These are phyloP conservation scores for Sialia sialis DNA, from an alignment of 2,113 vertebrate genomes.

Conservation along the genomic window DNA sequence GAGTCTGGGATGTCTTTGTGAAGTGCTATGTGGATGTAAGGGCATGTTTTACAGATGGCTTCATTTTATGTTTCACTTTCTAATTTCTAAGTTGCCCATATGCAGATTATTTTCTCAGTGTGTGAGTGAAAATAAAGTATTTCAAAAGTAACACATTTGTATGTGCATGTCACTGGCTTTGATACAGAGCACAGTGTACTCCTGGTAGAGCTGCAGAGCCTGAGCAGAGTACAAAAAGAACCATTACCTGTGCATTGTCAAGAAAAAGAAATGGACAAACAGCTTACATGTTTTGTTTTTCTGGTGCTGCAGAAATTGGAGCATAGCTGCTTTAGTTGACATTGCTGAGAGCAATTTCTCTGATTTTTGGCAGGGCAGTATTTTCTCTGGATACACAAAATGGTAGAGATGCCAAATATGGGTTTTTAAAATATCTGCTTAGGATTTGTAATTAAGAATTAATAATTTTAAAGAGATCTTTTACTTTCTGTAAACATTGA, in stretches of 20 bases:
- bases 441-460: not conserved
- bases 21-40: slow-evolving; percentile 86
- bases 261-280: not conserved
- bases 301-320: not conserved
- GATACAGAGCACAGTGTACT: not conserved
- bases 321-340: not conserved
- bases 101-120: not conserved
- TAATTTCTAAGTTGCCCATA: not conserved
- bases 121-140: not conserved
- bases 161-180: not conserved
- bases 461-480: not conserved
- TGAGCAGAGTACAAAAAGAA: not conserved
- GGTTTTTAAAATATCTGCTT: not conserved
- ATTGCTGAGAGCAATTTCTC: not conserved
- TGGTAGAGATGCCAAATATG: not conserved
- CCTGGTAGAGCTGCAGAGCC: not conserved
- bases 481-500: not conserved
- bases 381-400: not conserved
- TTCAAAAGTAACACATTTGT: not conserved
- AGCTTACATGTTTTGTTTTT: not conserved
- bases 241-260: not conserved
- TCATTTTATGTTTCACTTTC: not conserved
- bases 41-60: not conserved
- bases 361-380: not conserved
- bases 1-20: slow-evolving; percentile 92